Percentiles rank a stretch among this genome's conserved stretches.
These are phyloP conservation scores for Philereme vetulata DNA, from an alignment of 2,888 invertebrate genomes.

Conservation along the genomic window DNA sequence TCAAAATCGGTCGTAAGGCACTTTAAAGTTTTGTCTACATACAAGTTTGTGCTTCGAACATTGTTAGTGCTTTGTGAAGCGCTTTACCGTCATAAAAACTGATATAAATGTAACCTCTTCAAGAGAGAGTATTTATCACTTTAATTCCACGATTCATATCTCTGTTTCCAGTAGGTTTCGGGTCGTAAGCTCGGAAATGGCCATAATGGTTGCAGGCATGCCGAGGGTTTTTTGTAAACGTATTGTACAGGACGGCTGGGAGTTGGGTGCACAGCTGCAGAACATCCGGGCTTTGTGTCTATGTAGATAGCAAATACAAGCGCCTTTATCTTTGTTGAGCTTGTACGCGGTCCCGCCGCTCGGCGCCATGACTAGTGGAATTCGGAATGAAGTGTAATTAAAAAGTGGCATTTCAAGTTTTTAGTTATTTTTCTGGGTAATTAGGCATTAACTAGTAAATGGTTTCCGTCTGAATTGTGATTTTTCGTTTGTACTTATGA, in stretches of 20 bases:
- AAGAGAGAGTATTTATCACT: constrained; percentile 23
- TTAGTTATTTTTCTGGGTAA: background rate
- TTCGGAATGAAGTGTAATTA: constrained; percentile 15
- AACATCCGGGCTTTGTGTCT: constrained; percentile 60
- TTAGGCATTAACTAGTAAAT: too few relatives aligned
- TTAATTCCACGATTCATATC: constrained; percentile 30
- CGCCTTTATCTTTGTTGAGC: constrained; percentile 35
- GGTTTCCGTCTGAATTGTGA: too few relatives aligned
- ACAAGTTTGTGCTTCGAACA: too few relatives aligned
- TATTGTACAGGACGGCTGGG: constrained; percentile 37
- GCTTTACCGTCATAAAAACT: too few relatives aligned
- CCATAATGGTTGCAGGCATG: constrained; percentile 21
- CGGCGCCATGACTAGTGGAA: constrained; percentile 10
- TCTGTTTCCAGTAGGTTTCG: constrained; percentile 19
- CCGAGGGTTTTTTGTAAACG: constrained; percentile 24
- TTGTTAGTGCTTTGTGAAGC: too few relatives aligned
- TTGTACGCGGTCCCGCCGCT: background rate
- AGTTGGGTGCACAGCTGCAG: constrained; percentile 68
- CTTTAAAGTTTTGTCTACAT: too few relatives aligned
- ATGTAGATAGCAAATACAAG: constrained; percentile 37
- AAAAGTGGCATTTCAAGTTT: constrained; percentile 6
- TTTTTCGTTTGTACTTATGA: too few relatives aligned
- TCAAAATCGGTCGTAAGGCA: too few relatives aligned
- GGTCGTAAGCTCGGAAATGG: constrained; percentile 30
- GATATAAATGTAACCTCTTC: constrained; percentile 27